Conservation (phyloP, 1,140 invertebrate species). For the Bombus haemorrhoidalis region DNA sequence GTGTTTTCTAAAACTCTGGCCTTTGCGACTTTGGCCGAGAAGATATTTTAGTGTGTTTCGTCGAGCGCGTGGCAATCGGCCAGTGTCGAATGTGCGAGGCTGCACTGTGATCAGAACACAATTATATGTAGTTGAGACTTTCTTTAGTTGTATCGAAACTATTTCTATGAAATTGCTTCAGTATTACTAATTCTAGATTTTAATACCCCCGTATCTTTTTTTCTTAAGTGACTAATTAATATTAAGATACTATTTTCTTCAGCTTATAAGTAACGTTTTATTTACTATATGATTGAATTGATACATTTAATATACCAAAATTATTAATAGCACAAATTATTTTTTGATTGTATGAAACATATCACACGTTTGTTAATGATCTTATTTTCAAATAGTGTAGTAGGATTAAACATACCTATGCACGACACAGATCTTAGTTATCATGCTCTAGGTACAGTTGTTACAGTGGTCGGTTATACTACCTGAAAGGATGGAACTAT, state of each 20-base stretch:
- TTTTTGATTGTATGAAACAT: neutral
- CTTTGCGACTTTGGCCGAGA: conserved; percentile 66
- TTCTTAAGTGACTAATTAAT: neutral
- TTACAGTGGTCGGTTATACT: conserved; percentile 21
- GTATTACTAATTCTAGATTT: neutral
- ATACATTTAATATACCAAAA: neutral
- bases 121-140: conserved; percentile 5
- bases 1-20: conserved; percentile 58
- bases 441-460: conserved; percentile 21
- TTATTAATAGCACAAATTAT: neutral
- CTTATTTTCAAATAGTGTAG: neutral
- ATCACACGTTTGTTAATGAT: neutral
- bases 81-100: conserved; percentile 54
- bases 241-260: neutral
- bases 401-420: conserved; percentile 20
- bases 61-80: conserved; percentile 61
- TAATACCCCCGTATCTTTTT: neutral
- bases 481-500: conserved; percentile 31
- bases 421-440: conserved; percentile 1
- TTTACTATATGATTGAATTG: neutral
- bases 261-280: neutral
- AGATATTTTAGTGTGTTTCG: conserved; percentile 61
- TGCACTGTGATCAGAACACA: conserved; percentile 32
- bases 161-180: neutral
- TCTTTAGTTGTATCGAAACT: neutral